Evolutionary conservation across 2,797 vertebrate genomes (phyloP).

Genomic region (Brachymystax lenok): DNA sequence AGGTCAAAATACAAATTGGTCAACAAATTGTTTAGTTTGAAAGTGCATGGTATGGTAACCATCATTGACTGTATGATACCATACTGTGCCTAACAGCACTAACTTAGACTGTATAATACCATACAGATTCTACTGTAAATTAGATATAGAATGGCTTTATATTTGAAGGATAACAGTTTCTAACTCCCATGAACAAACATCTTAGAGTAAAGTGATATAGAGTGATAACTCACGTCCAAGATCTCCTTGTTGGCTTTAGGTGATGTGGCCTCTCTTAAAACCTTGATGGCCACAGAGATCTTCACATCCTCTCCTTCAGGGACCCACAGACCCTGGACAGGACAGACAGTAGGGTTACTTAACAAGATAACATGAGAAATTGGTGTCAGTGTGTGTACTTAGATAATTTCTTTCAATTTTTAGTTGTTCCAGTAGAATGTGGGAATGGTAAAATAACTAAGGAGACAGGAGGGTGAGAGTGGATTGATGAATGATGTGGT

Average conservation of each 20-base stretch:
- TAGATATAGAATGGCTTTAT: no score
- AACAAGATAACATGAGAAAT: no score
- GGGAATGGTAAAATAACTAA: conserved; percentile 25
- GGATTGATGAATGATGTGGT: conserved; percentile 41
- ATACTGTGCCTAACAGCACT: neutral
- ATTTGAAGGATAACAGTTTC: neutral
- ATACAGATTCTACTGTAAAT: no score
- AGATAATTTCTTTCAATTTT: neutral
- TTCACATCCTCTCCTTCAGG: conserved; percentile 98
- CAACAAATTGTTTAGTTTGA: neutral
- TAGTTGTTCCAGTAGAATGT: neutral
- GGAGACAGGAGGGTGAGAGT: conserved; percentile 26
- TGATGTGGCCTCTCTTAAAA: conserved; percentile 93
- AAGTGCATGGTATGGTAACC: neutral
- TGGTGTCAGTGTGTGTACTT: neutral
- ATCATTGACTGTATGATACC: neutral
- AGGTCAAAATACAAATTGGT: conserved; percentile 28
- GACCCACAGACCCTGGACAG: conserved; percentile 91
- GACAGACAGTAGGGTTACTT: neutral
- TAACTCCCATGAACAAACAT: neutral
- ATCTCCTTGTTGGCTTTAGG: conserved; percentile 99
- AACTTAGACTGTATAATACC: neutral
- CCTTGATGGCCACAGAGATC: conserved; percentile 98
- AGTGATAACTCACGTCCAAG: conserved; percentile 86
- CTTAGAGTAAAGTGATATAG: neutral